These are phyloP conservation scores for Allophyes oxyacanthae DNA, from an alignment of 2,888 invertebrate genomes.

Conservation along the genomic window DNA sequence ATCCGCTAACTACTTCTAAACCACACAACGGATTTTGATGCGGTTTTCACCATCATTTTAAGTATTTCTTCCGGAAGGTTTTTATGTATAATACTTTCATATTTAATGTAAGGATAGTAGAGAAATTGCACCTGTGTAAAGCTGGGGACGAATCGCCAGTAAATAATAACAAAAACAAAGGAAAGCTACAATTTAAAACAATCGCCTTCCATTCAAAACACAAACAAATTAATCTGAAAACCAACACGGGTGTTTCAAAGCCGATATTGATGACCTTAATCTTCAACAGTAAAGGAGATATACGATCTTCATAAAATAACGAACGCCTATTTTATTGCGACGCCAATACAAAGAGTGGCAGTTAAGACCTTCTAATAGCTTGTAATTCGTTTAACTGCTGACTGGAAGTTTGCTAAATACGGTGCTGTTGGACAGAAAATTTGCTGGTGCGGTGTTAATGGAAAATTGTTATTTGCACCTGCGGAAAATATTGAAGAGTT, in stretches of 20 bases:
- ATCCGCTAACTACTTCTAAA: no score
- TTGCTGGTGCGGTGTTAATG: constrained; percentile 14
- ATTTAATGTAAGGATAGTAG: no score
- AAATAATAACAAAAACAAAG: no score
- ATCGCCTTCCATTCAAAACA: constrained; percentile 2
- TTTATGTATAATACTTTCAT: no score
- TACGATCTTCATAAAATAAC: constrained; percentile 76
- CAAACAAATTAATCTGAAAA: constrained; percentile 54
- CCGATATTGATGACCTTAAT: constrained; percentile 65
- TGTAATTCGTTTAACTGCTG: constrained; percentile 64
- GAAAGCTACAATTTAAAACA: no score
- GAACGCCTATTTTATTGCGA: constrained; percentile 75
- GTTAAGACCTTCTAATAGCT: constrained; percentile 70
- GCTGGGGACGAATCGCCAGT: no score
- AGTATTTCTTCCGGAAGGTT: no score
- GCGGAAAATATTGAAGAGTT: no score
- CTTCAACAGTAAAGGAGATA: constrained; percentile 68
- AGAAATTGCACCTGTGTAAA: no score
- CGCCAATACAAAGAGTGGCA: constrained; percentile 71
- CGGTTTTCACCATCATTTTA: no score
- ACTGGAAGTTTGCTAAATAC: constrained; percentile 50
- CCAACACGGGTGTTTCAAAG: constrained; percentile 48
- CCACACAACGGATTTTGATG: no score
- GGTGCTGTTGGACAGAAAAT: constrained; percentile 24
- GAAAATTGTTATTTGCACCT: constrained; percentile 10